Base-by-base conservation (phyloP, 2,113 vertebrate genomes). In the Sitta europaea region DNA sequence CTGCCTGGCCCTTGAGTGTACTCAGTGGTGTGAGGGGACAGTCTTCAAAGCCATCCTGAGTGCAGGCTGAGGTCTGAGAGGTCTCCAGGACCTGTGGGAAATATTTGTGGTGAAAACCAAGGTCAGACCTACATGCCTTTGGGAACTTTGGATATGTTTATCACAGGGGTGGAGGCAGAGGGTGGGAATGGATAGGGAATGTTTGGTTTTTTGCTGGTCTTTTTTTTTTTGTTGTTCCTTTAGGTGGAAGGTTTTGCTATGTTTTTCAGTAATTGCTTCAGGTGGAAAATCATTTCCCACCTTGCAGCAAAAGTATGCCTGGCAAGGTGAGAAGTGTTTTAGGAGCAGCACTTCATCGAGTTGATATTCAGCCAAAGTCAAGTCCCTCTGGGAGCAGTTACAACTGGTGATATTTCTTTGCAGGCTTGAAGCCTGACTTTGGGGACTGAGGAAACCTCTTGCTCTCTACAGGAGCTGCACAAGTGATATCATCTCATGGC, bases 331-430 rank as follows among this genome's bases (percentile, higher is more conserved):
- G 51, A 92, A 88, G 67, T 83, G 55, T 88, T 93, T 59, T 57
- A 70, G 90, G 78, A 96, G 71, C 54, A 88, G 58, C 51, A 93
- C 87, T 97, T 90, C 71, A 86, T 8, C 9, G 10, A n/a, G 40
- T 70, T 96, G 82, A 51, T 94, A 92, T 95, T 83, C 78, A 80
- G 96, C 85, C 93, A 93, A 73, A 92, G 40, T 89, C 40, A 65
- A 55, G 82, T 66, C 55, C 51, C 38, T 74, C 45, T 83, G 90
- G 63, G 65, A 93, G 59, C 55, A n/a, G 66, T 91, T 94, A 51
- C 45, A 90, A 18, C 47, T 67, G 55, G 31, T 61, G 31, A 77
- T 74, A 65, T 74, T 62, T 86, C 79, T 83, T 43, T 86, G 59
- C 28, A 71, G 27, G 11, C 47, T 71, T 88, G 55, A 90, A 86